phyloP scores from a whole-genome alignment of 2,113 vertebrate genomes.

The Macrotis lagotis region DNA sequence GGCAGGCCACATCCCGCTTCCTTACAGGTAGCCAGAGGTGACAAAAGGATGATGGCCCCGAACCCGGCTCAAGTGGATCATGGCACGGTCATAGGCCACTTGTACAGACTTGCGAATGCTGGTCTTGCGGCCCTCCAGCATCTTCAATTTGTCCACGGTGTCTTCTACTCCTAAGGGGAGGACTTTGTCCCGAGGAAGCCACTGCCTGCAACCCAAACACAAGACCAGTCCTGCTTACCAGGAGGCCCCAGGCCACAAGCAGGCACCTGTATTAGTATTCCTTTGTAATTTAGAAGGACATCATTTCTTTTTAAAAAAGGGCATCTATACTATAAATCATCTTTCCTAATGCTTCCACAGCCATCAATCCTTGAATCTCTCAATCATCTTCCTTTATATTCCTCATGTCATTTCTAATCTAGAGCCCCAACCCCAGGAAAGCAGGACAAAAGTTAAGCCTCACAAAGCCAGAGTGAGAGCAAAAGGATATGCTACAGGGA shows the following conservation, averaged over 20 bases:
- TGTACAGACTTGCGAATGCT: slow-evolving; percentile 99
- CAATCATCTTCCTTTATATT: neutral
- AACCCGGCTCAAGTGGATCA: slow-evolving; percentile 95
- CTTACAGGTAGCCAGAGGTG: slow-evolving; percentile 90
- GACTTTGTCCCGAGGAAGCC: slow-evolving; percentile 96
- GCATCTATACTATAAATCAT: neutral
- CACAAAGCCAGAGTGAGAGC: neutral
- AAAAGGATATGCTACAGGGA: neutral
- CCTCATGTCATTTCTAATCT: neutral
- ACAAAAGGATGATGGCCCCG: slow-evolving; percentile 91
- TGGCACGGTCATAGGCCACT: slow-evolving; percentile 96
- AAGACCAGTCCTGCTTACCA: neutral
- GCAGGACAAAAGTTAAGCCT: neutral
- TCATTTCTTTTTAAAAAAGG: neutral
- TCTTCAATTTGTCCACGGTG: slow-evolving; percentile 96
- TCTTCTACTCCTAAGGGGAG: slow-evolving; percentile 93
- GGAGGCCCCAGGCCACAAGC: neutral
- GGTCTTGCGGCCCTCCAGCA: slow-evolving; percentile 96
- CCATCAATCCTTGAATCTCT: neutral
- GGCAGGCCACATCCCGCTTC: slow-evolving; percentile 17
- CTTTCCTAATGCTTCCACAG: neutral
- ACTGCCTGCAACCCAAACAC: slow-evolving; percentile 89
- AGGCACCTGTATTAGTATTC: neutral
- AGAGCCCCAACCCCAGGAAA: neutral
- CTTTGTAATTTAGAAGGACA: neutral